These are phyloP conservation scores for Polypedilum vanderplanki DNA, from an alignment of 1,140 invertebrate genomes.

Conservation along the genomic window DNA sequence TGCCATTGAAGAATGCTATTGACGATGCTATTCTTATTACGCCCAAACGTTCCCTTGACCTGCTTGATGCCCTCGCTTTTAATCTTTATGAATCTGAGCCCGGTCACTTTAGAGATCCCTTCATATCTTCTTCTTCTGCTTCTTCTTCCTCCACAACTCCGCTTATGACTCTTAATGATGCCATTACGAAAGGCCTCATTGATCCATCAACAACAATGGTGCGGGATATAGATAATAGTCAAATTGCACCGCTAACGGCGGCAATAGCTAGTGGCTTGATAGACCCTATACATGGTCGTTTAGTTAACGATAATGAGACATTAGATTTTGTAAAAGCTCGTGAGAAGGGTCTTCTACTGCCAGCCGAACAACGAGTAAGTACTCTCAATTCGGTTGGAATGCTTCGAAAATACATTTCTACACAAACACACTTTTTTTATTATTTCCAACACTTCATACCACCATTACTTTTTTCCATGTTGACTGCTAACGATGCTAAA, in stretches of 20 bases:
- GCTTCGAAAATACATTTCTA: not conserved
- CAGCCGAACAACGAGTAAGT: constrained; percentile 90
- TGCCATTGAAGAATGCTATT: constrained; percentile 64
- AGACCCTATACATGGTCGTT: constrained; percentile 64
- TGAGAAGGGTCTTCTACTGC: constrained; percentile 76
- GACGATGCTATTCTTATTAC: constrained; percentile 68
- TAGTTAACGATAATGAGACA: constrained; percentile 57
- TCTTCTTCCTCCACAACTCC: constrained; percentile 56
- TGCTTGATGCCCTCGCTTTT: constrained; percentile 75
- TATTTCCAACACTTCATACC: too few species aligned
- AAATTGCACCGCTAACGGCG: constrained; percentile 67
- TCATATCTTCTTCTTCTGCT: constrained; percentile 49
- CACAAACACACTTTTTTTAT: not conserved
- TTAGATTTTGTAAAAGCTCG: constrained; percentile 81
- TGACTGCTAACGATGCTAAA: constrained; percentile 1
- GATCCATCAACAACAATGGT: constrained; percentile 79
- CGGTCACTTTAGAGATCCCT: constrained; percentile 73
- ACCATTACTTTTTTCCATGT: not conserved
- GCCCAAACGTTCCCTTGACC: constrained; percentile 63
- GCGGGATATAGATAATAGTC: constrained; percentile 67
- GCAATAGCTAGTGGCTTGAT: constrained; percentile 70
- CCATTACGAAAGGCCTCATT: constrained; percentile 68
- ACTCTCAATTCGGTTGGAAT: constrained; percentile 30
- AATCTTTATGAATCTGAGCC: constrained; percentile 74
- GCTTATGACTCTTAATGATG: constrained; percentile 65